These are phyloP conservation scores for Bubo bubo DNA, from an alignment of 2,113 vertebrate genomes.

Conservation along the genomic window DNA sequence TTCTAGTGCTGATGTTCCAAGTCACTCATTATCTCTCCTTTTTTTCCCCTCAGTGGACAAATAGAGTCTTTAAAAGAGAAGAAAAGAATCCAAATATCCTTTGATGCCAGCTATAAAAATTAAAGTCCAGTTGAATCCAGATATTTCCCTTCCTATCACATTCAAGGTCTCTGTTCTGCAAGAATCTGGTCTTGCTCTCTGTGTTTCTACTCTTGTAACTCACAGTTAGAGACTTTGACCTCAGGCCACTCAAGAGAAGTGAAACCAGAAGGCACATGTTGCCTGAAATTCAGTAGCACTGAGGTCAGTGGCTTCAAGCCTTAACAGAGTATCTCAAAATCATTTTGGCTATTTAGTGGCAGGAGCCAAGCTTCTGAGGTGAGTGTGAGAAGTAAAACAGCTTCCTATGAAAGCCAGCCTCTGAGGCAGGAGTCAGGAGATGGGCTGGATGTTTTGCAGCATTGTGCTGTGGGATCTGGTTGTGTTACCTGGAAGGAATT, in stretches of 20 bases:
- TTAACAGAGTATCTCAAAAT: background rate
- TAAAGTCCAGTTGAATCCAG: background rate
- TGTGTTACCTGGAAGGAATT: background rate
- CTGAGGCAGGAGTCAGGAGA: background rate
- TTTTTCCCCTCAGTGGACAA: background rate
- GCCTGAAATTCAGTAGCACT: constrained; percentile 21
- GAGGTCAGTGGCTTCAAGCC: constrained; percentile 1
- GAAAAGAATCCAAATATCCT: background rate
- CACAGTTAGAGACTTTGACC: constrained; percentile 33
- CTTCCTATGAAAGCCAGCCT: background rate
- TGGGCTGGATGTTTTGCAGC: background rate
- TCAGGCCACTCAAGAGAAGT: background rate
- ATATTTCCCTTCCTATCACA: background rate
- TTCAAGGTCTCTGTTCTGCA: background rate
- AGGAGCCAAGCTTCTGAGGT: background rate
- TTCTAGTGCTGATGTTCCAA: constrained; percentile 28
- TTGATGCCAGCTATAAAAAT: background rate
- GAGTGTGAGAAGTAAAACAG: background rate
- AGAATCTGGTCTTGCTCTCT: background rate
- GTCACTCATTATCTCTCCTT: background rate
- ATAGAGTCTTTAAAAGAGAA: background rate
- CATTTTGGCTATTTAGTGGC: constrained; percentile 2
- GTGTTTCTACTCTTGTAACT: constrained; percentile 14
- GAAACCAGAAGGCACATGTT: constrained; percentile 46
- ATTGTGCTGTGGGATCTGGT: constrained; percentile 1